Conservation (phyloP, 2,113 vertebrate species). For the Lycaon pictus region DNA sequence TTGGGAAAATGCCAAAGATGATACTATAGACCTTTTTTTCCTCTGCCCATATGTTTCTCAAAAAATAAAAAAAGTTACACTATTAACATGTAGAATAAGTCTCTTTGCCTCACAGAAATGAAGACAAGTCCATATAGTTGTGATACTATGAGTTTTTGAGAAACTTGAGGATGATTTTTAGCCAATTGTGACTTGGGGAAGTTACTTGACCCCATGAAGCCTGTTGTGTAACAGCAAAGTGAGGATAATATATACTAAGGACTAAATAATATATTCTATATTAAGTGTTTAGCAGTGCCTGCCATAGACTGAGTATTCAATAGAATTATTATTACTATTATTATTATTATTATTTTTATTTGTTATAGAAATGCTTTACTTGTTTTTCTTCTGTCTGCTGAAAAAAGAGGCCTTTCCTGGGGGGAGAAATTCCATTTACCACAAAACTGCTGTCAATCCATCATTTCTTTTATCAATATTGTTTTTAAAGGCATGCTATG, state of each 20-base stretch:
- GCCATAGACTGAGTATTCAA: not conserved
- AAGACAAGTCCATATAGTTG: not conserved
- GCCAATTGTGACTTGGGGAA: not conserved
- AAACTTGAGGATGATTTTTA: not conserved
- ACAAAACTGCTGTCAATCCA: not conserved
- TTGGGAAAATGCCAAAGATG: slow-evolving; percentile 65
- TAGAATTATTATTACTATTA: not conserved
- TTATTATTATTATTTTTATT: not conserved
- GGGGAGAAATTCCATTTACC: not conserved
- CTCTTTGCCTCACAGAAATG: not conserved
- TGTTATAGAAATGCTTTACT: not conserved
- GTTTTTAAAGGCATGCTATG: not conserved
- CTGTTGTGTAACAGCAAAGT: not conserved
- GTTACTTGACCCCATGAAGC: not conserved
- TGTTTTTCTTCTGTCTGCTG: not conserved
- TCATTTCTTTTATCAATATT: slow-evolving; percentile 15
- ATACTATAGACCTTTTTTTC: not conserved
- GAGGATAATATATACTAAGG: not conserved
- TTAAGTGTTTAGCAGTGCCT: not conserved
- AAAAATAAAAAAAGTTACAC: not conserved
- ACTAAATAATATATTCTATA: not conserved
- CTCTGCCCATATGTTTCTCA: not conserved
- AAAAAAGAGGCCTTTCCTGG: not conserved
- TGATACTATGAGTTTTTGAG: not conserved
- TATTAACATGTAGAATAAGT: not conserved